These are phyloP conservation scores for Chunga burmeisteri DNA, from an alignment of 2,113 vertebrate species.

Conservation along the genomic window DNA sequence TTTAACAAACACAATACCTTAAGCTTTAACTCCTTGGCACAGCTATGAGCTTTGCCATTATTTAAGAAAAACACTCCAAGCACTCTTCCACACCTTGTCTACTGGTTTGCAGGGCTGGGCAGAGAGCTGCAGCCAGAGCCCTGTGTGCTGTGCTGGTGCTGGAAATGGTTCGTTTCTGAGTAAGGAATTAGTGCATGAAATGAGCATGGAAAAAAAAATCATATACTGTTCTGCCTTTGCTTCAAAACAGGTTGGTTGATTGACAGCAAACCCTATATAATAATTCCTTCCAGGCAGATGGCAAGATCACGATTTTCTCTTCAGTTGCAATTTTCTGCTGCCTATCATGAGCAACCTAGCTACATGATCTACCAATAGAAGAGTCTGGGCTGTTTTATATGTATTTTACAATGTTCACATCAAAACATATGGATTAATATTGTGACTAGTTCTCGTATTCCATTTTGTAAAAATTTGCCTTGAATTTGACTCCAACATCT, in stretches of 20 bases:
- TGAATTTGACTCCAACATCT: conserved; percentile 44
- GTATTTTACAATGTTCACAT: conserved; percentile 37
- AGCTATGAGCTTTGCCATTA: neutral
- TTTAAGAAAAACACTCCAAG: neutral
- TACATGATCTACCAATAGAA: neutral
- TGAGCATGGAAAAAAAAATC: conserved; percentile 3
- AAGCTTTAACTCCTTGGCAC: neutral
- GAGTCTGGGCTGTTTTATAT: neutral
- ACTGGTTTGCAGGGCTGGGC: neutral
- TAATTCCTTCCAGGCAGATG: conserved; percentile 72
- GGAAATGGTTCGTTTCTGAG: neutral
- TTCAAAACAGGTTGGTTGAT: conserved; percentile 61
- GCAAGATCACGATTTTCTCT: conserved; percentile 70
- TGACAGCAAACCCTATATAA: conserved; percentile 63
- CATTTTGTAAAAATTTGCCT: conserved; percentile 49
- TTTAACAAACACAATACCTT: neutral
- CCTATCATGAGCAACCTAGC: conserved; percentile 57
- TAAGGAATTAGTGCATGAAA: conserved; percentile 42
- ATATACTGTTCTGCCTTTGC: conserved; percentile 38
- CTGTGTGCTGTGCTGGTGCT: neutral
- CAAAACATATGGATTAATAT: conserved; percentile 54
- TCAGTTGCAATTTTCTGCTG: conserved; percentile 67
- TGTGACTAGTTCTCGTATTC: conserved; percentile 10
- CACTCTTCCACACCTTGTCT: neutral
- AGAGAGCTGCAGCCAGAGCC: neutral